Evolutionary conservation across 2,888 invertebrate genomes (phyloP), one percentile per base, ranked within the genome.

Genomic region (Leucophenga montana): DNA sequence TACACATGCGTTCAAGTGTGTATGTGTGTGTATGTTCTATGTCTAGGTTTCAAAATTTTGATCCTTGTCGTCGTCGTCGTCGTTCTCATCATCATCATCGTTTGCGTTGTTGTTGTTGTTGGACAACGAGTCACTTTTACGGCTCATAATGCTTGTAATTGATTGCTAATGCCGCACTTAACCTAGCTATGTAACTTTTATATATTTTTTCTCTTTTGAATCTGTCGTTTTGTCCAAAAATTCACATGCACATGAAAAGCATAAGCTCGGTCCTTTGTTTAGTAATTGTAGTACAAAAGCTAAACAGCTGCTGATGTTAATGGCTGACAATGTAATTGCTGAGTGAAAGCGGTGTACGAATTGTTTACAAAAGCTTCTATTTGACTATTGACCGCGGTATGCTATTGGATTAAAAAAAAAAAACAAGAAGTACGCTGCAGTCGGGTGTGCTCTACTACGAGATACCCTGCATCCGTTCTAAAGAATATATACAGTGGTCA

Each of bases 91-190:
- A 20, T 20, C n/a, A 18, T 50, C 22, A n/a, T n/a, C n/a, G 18
- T 56, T 59, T 31, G 8, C 44, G 57, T 50, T 57, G 46, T 13
- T 67, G 65, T 44, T 57, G 70, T 69, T 71, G 73, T 73, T 75
- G 77, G 78, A 71, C 75, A 78, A 73, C 78, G 77, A 74, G 77
- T 78, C 77, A 78, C 72, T 77, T 78, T 78, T 78, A 78, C 77
- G 77, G 75, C 75, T 78, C 75, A 79, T 78, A 78, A 78, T 78
- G 72, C 77, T 77, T 78, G 79, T 78, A 78, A 78, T 78, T 78
- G 78, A 78, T 78, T 78, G 79, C 78, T 78, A 78, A 78, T 78
- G 77, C 77, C 74, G 74, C 73, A 78, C 78, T 78, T 78, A 78
- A 78, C 73, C 73, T 77, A 70, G 72, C 77, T 33, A 59, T 59